Percentiles rank a stretch among this genome's conserved stretches.
Conservation (phyloP, 2,888 invertebrate genomes). For the Plutella xylostella region DNA sequence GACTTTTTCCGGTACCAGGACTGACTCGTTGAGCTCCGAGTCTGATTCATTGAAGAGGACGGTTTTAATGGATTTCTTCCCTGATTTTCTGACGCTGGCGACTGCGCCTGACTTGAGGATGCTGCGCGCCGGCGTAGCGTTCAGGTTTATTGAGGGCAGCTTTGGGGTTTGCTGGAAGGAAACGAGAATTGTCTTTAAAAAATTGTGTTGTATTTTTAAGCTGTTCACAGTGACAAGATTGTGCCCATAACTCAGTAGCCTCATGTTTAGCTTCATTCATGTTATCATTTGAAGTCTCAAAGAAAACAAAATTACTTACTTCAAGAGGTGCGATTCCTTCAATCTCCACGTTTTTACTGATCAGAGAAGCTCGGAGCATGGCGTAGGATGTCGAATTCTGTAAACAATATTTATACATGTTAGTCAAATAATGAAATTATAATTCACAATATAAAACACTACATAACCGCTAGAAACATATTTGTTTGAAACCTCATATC, state of each 20-base stretch:
- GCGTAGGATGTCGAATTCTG: constrained; percentile 35
- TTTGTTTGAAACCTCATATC: no score
- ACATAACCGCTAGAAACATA: no score
- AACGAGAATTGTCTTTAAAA: background rate
- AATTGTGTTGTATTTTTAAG: background rate
- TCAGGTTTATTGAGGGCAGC: constrained; percentile 28
- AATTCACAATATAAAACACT: no score
- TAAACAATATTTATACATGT: background rate
- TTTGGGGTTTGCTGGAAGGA: constrained; percentile 22
- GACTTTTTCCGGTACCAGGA: background rate
- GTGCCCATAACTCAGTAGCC: background rate
- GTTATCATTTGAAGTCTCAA: background rate
- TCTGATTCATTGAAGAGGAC: constrained; percentile 41
- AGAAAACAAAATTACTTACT: constrained; percentile 23
- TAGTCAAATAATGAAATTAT: no score
- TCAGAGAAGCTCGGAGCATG: constrained; percentile 46
- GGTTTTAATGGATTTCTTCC: constrained; percentile 42
- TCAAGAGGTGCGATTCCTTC: constrained; percentile 34
- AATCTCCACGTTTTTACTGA: constrained; percentile 37
- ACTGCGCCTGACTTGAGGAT: constrained; percentile 38
- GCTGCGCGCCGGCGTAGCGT: constrained; percentile 48
- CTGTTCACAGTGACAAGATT: background rate
- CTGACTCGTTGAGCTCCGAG: constrained; percentile 11
- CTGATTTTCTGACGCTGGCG: constrained; percentile 22
- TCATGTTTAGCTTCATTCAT: no score